phyloP scores from a whole-genome alignment of 2,888 invertebrate genomes.

The Caenorhabditis sulstoni region DNA sequence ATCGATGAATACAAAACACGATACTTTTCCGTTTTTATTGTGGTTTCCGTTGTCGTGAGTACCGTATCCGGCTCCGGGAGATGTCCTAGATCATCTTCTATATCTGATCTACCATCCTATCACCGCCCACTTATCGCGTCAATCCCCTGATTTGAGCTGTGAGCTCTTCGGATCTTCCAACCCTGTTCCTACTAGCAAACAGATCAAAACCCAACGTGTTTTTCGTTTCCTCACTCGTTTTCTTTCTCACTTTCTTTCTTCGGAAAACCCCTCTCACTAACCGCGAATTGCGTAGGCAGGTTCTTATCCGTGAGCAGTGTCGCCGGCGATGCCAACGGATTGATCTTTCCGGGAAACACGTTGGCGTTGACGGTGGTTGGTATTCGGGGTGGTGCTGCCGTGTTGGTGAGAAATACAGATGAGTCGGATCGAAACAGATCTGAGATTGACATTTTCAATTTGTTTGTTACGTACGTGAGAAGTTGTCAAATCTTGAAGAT shows the following conservation, averaged over 20 bases:
- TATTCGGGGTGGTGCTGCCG: slow-evolving; percentile 31
- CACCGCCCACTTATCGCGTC: neutral
- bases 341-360: slow-evolving; percentile 47
- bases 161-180: neutral
- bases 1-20: slow-evolving; percentile 41
- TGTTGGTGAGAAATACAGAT: slow-evolving; percentile 32
- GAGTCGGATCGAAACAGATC: slow-evolving; percentile 37
- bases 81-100: neutral
- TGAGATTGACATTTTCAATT: slow-evolving; percentile 17
- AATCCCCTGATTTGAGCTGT: neutral
- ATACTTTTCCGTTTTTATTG: neutral
- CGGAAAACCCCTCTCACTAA: slow-evolving; percentile 5
- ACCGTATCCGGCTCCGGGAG: too few species aligned
- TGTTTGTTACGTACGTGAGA: too few species aligned
- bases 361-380: slow-evolving; percentile 26
- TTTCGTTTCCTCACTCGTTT: too few species aligned
- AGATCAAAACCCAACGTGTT: too few species aligned
- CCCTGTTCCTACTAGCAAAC: too few species aligned
- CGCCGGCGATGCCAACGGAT: slow-evolving; percentile 41
- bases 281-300: slow-evolving; percentile 29
- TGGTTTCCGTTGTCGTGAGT: too few species aligned
- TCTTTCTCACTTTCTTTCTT: neutral
- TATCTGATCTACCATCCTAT: neutral
- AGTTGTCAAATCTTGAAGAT: too few species aligned
- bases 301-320: slow-evolving; percentile 35